These are phyloP conservation scores for Nibea coibor DNA, from an alignment of 2,113 vertebrate genomes.

Conservation along the genomic window DNA sequence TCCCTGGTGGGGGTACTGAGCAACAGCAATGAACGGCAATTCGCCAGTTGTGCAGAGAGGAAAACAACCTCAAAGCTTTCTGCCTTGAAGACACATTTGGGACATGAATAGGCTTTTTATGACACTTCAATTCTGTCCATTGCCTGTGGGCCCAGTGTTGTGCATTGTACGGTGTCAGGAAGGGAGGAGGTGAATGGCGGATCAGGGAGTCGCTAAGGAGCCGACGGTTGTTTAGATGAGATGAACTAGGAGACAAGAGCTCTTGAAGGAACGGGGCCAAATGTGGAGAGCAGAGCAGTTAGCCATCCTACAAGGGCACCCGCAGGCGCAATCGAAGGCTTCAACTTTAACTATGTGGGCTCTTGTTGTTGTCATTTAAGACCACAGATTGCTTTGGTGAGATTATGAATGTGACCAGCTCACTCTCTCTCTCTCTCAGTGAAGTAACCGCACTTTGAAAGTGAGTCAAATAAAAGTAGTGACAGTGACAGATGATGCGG, in stretches of 20 bases:
- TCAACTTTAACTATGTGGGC: constrained; percentile 63
- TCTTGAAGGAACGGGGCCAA: constrained; percentile 59
- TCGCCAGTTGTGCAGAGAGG: constrained; percentile 40
- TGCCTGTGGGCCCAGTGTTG: constrained; percentile 61
- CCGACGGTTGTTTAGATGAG: constrained; percentile 68
- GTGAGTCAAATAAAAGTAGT: constrained; percentile 63
- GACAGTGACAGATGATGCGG: constrained; percentile 69
- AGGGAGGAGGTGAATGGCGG: constrained; percentile 55
- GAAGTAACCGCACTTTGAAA: constrained; percentile 53
- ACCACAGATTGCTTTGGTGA: constrained; percentile 38
- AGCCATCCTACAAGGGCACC: constrained; percentile 56
- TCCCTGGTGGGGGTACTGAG: constrained; percentile 54
- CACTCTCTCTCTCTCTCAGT: constrained; percentile 10
- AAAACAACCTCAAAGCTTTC: constrained; percentile 53
- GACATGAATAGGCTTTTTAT: constrained; percentile 78
- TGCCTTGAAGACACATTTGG: constrained; percentile 72
- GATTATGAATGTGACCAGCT: constrained; percentile 48
- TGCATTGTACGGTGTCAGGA: constrained; percentile 56
- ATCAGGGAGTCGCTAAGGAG: constrained; percentile 56
- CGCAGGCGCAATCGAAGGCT: constrained; percentile 62
- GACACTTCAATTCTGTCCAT: constrained; percentile 70
- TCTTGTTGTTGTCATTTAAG: constrained; percentile 62
- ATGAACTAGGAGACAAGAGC: constrained; percentile 60
- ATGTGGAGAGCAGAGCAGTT: constrained; percentile 76
- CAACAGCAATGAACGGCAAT: constrained; percentile 58